Percentiles rank a stretch among this genome's conserved stretches.
Evolutionary conservation across 2,888 invertebrate genomes (phyloP).

Genomic region (Yponomeuta plumbellus): DNA sequence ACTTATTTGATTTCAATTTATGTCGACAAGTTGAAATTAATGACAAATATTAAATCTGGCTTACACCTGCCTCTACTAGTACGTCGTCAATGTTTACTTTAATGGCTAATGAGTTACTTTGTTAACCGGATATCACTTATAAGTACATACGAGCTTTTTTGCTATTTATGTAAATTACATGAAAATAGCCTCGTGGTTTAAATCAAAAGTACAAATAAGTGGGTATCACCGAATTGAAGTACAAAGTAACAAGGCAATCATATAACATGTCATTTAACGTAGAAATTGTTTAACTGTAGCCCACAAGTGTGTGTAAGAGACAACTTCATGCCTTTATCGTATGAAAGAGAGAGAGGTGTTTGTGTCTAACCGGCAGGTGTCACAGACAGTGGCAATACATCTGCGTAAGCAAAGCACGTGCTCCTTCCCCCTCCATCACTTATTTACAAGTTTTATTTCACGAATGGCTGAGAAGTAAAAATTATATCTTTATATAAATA

Average conservation of each 20-base stretch:
- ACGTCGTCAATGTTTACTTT: not conserved
- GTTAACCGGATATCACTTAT: not conserved
- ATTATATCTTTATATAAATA: no score
- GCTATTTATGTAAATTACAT: not conserved
- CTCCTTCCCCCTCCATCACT: slow-evolving; percentile 34
- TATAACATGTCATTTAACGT: not conserved
- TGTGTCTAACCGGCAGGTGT: slow-evolving; percentile 48
- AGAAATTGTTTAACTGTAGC: slow-evolving; percentile 14
- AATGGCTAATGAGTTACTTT: not conserved
- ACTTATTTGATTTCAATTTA: not conserved
- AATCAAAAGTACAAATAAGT: not conserved
- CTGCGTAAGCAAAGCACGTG: slow-evolving; percentile 50
- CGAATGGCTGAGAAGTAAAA: not conserved
- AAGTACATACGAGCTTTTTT: not conserved
- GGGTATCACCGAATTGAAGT: not conserved
- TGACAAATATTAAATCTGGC: not conserved
- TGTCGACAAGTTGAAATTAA: not conserved
- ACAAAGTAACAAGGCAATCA: not conserved
- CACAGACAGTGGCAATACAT: slow-evolving; percentile 40
- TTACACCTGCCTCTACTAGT: not conserved
- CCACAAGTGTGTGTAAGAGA: slow-evolving; percentile 28
- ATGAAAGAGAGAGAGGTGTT: slow-evolving; percentile 38
- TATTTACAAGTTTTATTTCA: not conserved
- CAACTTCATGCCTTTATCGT: slow-evolving; percentile 31
- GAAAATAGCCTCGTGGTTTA: not conserved